These are phyloP conservation scores for Epinotia ramella DNA, from an alignment of 2,888 invertebrate species.

Conservation along the genomic window DNA sequence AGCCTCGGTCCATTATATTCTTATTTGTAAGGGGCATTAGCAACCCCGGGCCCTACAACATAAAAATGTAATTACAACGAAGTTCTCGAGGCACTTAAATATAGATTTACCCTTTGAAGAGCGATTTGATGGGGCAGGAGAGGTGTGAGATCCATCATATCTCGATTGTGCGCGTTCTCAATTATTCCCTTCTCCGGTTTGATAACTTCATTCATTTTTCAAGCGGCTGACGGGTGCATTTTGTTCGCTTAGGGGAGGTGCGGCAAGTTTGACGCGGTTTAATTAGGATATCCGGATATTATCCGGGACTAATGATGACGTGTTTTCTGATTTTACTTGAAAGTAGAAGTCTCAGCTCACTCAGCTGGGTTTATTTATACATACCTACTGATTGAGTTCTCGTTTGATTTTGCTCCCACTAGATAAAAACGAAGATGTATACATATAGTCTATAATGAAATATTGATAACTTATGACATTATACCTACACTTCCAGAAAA, in stretches of 20 bases:
- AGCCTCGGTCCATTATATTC: conserved; percentile 72
- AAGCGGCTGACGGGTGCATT: conserved; percentile 56
- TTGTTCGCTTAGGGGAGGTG: conserved; percentile 48
- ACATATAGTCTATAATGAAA: too few species aligned
- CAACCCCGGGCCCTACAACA: conserved; percentile 65
- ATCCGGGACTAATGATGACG: background rate
- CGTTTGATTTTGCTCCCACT: background rate
- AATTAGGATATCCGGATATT: conserved; percentile 21
- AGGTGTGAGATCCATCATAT: conserved; percentile 83
- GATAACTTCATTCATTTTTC: conserved; percentile 80
- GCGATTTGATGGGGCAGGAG: conserved; percentile 72
- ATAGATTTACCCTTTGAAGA: conserved; percentile 83
- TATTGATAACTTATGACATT: too few species aligned
- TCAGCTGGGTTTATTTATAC: background rate
- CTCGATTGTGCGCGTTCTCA: conserved; percentile 74
- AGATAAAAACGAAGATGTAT: too few species aligned
- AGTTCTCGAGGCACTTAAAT: conserved; percentile 77
- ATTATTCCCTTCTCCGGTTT: conserved; percentile 73
- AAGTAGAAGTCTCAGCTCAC: background rate
- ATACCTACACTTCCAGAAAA: too few species aligned
- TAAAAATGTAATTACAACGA: conserved; percentile 83
- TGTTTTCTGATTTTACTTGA: background rate
- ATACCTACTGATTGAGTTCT: background rate
- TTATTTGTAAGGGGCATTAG: conserved; percentile 78
- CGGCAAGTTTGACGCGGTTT: conserved; percentile 34